Evolutionary conservation across 2,113 vertebrate species (phyloP).

Genomic region (Prionailurus viverrinus): DNA sequence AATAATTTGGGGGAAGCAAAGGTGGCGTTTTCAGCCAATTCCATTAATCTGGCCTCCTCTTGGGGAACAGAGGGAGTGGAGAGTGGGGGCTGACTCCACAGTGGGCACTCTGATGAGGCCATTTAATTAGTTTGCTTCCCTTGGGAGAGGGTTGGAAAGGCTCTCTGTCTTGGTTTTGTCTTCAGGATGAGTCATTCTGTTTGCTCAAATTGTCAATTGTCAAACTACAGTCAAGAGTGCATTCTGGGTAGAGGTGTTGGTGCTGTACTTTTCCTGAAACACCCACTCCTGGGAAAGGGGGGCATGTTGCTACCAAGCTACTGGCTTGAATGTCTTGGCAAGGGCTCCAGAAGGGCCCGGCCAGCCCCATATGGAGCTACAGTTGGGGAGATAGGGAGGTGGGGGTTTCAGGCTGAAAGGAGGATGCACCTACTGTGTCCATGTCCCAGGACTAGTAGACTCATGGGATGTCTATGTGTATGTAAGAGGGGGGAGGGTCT

Average conservation of each 20-base stretch:
- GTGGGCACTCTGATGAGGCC: background rate
- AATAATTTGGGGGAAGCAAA: constrained; percentile 36
- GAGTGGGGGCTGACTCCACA: background rate
- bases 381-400: background rate
- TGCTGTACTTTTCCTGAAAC: background rate
- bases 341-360: background rate
- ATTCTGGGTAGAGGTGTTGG: background rate
- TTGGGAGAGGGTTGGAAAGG: constrained; percentile 26
- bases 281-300: background rate
- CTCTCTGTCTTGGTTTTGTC: constrained; percentile 66
- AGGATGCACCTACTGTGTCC: background rate
- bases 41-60: background rate
- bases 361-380: background rate
- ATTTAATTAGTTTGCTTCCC: constrained; percentile 53
- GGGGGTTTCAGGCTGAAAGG: background rate
- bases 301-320: background rate
- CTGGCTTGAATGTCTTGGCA: background rate
- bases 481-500: background rate
- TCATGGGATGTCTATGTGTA: background rate
- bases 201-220: constrained; percentile 14
- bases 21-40: background rate
- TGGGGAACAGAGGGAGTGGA: background rate
- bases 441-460: background rate
- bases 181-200: constrained; percentile 73
- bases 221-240: background rate